phyloP scores from a whole-genome alignment of 2,113 vertebrate genomes.

The Silurus glanis region DNA sequence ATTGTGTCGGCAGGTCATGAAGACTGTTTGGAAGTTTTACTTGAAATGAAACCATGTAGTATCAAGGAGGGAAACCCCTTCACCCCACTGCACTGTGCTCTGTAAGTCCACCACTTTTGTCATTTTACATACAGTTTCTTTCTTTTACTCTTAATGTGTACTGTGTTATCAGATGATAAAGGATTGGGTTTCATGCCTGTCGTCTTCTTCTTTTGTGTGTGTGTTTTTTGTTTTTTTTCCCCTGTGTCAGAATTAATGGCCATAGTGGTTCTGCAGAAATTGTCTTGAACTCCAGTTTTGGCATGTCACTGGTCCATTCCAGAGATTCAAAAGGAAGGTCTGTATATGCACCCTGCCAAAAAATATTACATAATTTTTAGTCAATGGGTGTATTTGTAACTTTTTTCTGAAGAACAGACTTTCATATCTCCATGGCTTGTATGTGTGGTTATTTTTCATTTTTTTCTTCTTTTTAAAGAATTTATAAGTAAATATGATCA shows the following conservation, averaged over 20 bases:
- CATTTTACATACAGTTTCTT: not conserved
- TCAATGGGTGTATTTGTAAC: not conserved
- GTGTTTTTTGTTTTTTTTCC: not conserved
- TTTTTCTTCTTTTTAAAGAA: not conserved
- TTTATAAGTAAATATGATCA: not conserved
- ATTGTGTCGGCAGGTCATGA: slow-evolving; percentile 79
- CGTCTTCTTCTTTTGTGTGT: not conserved
- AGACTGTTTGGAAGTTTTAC: slow-evolving; percentile 97
- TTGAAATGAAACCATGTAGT: slow-evolving; percentile 92
- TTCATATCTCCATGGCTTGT: not conserved
- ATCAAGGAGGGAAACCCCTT: slow-evolving; percentile 93
- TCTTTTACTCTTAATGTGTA: not conserved
- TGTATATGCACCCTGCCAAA: not conserved
- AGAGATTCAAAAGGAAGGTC: slow-evolving; percentile 95
- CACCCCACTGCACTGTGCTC: slow-evolving; percentile 97
- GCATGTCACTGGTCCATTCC: slow-evolving; percentile 85
- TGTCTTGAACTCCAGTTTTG: slow-evolving; percentile 83
- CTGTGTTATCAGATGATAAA: not conserved
- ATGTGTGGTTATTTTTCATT: not conserved
- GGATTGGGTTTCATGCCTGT: not conserved
- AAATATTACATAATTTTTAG: not conserved
- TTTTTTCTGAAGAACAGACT: not conserved
- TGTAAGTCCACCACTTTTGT: slow-evolving; percentile 76
- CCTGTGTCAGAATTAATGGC: slow-evolving; percentile 83
- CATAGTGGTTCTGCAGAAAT: slow-evolving; percentile 89